Conservation (phyloP, 2,113 vertebrate species). For the Pagrus major region DNA sequence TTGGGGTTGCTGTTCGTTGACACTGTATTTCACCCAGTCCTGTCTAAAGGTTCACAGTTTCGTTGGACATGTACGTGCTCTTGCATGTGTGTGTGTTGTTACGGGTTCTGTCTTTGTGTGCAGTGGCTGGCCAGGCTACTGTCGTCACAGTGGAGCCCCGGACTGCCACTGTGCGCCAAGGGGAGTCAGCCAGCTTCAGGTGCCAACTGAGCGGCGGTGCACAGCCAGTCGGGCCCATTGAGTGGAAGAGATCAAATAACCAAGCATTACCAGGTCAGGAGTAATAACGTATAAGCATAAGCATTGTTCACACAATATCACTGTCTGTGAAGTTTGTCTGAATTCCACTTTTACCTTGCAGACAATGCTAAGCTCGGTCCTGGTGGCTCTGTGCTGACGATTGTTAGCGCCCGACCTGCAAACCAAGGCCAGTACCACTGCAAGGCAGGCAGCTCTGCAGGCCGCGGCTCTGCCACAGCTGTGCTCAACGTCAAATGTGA, state of each 20-base stretch:
- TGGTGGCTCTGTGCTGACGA: constrained; percentile 88
- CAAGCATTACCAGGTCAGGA: constrained; percentile 63
- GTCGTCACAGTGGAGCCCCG: constrained; percentile 89
- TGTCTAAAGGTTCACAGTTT: constrained; percentile 62
- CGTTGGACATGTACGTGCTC: constrained; percentile 3
- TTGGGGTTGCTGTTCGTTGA: constrained; percentile 49
- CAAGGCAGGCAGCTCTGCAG: constrained; percentile 85
- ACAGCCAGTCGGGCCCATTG: constrained; percentile 79
- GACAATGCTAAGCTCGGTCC: constrained; percentile 90
- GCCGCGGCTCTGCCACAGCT: constrained; percentile 81
- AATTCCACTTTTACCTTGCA: constrained; percentile 54
- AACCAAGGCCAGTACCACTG: constrained; percentile 95
- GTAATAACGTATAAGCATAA: neutral
- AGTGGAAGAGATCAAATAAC: constrained; percentile 88
- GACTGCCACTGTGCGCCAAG: constrained; percentile 85
- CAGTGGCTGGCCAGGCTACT: constrained; percentile 85
- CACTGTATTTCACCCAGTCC: constrained; percentile 33
- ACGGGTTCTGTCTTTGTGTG: constrained; percentile 18
- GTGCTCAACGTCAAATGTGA: constrained; percentile 90
- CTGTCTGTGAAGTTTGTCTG: neutral
- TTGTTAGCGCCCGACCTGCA: constrained; percentile 75
- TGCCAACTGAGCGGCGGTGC: constrained; percentile 84
- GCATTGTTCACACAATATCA: neutral
- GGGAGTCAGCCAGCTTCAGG: constrained; percentile 88
- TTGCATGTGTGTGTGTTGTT: constrained; percentile 3